phyloP scores from a whole-genome alignment of 2,797 vertebrate genomes.

The Hemibagrus guttatus region DNA sequence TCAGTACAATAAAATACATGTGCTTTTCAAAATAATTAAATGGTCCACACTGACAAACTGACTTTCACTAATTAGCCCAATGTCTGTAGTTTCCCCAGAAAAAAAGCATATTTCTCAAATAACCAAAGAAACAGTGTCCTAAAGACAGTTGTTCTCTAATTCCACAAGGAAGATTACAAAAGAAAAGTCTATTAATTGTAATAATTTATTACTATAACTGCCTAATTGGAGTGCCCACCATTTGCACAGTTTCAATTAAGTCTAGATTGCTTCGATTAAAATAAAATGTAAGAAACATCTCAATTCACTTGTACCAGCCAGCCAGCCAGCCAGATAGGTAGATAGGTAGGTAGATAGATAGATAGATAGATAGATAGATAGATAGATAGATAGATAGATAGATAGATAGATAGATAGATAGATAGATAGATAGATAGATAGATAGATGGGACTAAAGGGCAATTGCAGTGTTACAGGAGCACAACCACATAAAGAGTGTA shows the following conservation, averaged over 20 bases:
- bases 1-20: not conserved
- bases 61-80: not conserved
- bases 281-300: not conserved
- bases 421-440: not conserved
- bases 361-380: not conserved
- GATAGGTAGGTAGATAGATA: not conserved
- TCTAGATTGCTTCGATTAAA: not conserved
- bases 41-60: not conserved
- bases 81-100: not conserved
- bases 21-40: conserved; percentile 1
- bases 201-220: not conserved
- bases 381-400: not conserved
- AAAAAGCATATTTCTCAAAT: not conserved
- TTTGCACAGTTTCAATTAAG: not conserved
- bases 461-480: not conserved
- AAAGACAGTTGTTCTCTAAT: not conserved
- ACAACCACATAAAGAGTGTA: not conserved
- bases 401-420: not conserved
- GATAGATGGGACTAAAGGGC: not conserved
- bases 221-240: not conserved
- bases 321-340: not conserved
- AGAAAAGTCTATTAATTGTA: not conserved
- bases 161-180: not conserved
- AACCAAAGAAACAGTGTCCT: not conserved
- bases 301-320: not conserved